Evolutionary conservation across 2,113 vertebrate species (phyloP).

Genomic region (Cavia aperea): DNA sequence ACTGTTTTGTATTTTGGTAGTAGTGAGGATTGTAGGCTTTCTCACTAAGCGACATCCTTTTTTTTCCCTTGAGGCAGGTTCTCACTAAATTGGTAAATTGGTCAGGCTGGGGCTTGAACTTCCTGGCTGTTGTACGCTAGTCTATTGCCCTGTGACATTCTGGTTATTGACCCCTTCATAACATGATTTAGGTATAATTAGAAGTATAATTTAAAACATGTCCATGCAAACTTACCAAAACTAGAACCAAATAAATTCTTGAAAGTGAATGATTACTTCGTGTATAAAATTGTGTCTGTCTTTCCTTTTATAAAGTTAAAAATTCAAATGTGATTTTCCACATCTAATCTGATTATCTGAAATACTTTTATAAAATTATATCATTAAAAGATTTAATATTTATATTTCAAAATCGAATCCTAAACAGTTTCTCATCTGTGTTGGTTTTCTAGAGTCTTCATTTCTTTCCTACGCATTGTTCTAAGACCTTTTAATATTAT

Average conservation of each 20-base stretch:
- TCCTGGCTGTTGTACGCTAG: background rate
- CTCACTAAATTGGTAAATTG: background rate
- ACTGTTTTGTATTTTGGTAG: background rate
- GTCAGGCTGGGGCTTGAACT: background rate
- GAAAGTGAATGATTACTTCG: background rate
- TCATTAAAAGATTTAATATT: background rate
- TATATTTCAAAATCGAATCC: background rate
- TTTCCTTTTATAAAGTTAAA: constrained; percentile 19
- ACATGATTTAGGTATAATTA: background rate
- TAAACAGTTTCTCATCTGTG: background rate
- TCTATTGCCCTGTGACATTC: background rate
- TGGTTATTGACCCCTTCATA: background rate
- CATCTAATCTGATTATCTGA: background rate
- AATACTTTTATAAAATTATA: constrained; percentile 4
- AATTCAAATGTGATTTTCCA: background rate
- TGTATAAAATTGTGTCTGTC: background rate
- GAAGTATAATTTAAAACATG: background rate
- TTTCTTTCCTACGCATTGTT: background rate
- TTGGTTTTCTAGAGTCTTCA: background rate
- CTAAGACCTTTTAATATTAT: constrained; percentile 10
- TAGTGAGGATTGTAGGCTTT: background rate
- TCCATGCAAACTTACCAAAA: background rate
- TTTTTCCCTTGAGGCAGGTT: background rate
- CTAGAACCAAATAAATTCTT: background rate
- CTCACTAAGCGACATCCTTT: background rate